Evolutionary conservation across 1,140 invertebrate species (phyloP), one percentile per base, ranked within the genome.

Genomic region (Radopholus similis): DNA sequence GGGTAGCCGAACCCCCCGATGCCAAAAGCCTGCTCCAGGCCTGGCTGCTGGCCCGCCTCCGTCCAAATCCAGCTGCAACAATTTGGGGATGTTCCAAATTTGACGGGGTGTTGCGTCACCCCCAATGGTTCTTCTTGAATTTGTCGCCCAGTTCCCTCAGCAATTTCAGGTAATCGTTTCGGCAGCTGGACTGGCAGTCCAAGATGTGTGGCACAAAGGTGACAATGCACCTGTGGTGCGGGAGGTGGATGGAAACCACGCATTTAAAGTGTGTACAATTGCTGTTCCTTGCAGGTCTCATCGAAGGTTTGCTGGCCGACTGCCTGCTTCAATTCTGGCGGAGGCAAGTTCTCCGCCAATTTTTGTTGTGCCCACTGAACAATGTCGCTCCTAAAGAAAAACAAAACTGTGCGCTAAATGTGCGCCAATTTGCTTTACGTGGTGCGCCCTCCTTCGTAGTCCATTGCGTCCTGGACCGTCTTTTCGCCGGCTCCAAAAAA

Each of bases 111-210:
- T 40, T n/a, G 23, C 11, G 9, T 21, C 21, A 92, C 88, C 93
- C 93, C 95, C 95, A 98, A 84, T 89, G 88, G 80, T 95, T 94
- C 83, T 90, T 89, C 85, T 97, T 97, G 84, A 90, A 97, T 83
- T 93, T 93, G 42, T 95, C 92, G 18, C 89, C 92, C 42, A 95
- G 85, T 3, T 86, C 83, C 21, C 86, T 88, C 0, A 98, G 84
- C 4, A 88, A 88, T 9, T 88, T 83, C 11, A 99, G 83, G 84
- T 95, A 97, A 4, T 87, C 85, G 83, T 96, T 95, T 74, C 96
- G 87, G 82, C 96, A 99, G 23, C 90, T 87, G 0, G 93, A 87
- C 82, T 97, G 91, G 83, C 96, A 99, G 84, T 99, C 95, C 5
- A 97, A 87, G 73, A 99, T 95, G 80, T 97, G 92, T 0, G 96